Base-by-base conservation (phyloP, 2,888 invertebrate species). In the Pachycephus smyrnensis region DNA sequence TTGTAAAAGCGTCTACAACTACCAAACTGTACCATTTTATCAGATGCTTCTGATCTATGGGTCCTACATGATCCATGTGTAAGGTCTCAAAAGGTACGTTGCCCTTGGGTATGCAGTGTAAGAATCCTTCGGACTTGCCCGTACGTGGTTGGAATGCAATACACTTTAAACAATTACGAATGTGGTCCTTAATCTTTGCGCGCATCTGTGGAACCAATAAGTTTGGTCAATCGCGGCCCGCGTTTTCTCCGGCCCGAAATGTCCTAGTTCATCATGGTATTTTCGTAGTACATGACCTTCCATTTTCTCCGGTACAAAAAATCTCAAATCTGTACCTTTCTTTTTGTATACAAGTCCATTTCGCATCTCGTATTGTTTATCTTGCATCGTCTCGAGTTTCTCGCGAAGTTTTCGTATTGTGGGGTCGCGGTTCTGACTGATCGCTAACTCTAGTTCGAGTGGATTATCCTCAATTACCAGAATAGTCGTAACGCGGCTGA, bases 401-500 rank as follows among this genome's bases (percentile, higher is more conserved):
- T 75, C 68, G 40, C 77, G 75, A 11, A 80, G 33, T 69, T 77
- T 76, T 73, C 32, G 31, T 1, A 80, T 79, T 37, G 30, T 73
- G 9, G 75, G 75, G 69, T 77, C 77, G 9, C 36, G 31, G 30
- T 69, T 75, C 31, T 81, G 81, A 74, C 30, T 71, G 23, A 80
- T 36, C 31, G 75, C 30, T 30, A 79, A 71, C 71, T 80, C 76
- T 15, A 75, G 1, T n/a, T 81, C 79, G 12, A 81, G 68, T 0
- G 79, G 36, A 35, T 81, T 79, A 30, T 80, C 81, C 12, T 81
- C 77, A 12, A 82, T 40, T 1, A 79, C 73, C 81, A 80, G 68
- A 1, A 80, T 73, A 35, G 37, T 73, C 0, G 79, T 78, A 3
- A 77, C 69, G 12, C 85, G 77, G 35, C 81, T 84, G 55, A 86